These are phyloP conservation scores for Isoperla grammatica DNA, from an alignment of 2,888 invertebrate species.

Conservation along the genomic window DNA sequence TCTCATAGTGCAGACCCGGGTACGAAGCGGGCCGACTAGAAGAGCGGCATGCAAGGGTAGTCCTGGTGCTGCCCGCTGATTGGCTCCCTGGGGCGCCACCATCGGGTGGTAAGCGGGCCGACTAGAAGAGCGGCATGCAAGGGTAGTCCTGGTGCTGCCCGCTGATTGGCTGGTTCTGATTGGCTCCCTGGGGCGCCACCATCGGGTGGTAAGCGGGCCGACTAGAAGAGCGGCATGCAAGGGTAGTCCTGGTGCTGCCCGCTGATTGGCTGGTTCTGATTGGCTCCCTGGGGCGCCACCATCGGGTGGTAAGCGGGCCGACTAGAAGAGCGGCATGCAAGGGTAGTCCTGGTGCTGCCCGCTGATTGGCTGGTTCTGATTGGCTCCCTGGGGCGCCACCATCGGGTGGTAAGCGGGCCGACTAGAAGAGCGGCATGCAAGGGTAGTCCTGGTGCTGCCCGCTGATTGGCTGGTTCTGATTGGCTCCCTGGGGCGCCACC, in stretches of 20 bases:
- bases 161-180: too few species aligned
- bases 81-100: constrained; percentile 16
- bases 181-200: constrained; percentile 16
- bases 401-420: constrained; percentile 45
- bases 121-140: constrained; percentile 26
- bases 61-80: constrained; percentile 28
- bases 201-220: constrained; percentile 41
- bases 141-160: constrained; percentile 29
- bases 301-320: constrained; percentile 41
- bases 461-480: too few species aligned
- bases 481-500: constrained; percentile 14
- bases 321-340: constrained; percentile 26
- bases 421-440: constrained; percentile 26
- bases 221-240: constrained; percentile 26
- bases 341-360: constrained; percentile 29
- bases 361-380: too few species aligned
- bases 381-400: constrained; percentile 16
- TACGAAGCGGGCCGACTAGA: constrained; percentile 3
- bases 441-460: constrained; percentile 28
- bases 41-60: constrained; percentile 28
- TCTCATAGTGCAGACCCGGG: too few species aligned
- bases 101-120: constrained; percentile 41
- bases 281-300: constrained; percentile 16
- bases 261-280: too few species aligned
- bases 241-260: constrained; percentile 29